A percentile compares a stretch with the other conserved stretches of the same genome.
phyloP scores from a whole-genome alignment of 2,797 vertebrate species.

The Schizopygopsis malacanthus region DNA sequence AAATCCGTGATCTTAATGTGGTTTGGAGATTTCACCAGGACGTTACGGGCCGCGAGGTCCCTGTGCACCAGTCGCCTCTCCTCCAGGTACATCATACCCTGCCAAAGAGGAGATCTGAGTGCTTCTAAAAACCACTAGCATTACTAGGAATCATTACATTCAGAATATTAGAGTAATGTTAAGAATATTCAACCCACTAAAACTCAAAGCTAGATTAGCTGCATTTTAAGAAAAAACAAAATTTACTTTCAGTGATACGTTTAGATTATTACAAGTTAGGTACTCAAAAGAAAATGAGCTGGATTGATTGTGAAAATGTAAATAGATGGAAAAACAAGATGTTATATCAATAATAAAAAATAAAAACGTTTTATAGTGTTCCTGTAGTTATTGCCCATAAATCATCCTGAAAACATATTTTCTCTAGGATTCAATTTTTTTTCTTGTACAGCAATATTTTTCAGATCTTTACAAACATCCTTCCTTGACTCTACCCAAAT shows the following conservation, averaged over 20 bases:
- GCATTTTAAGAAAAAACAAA: neutral
- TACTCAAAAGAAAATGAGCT: neutral
- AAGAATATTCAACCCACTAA: neutral
- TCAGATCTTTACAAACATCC: neutral
- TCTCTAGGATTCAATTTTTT: neutral
- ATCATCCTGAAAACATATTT: neutral
- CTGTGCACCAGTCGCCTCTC: conserved; percentile 94
- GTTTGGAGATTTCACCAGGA: conserved; percentile 96
- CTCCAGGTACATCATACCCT: conserved; percentile 99
- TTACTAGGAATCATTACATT: neutral
- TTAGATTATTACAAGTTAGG: neutral
- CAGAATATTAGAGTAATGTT: neutral
- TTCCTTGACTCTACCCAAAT: neutral
- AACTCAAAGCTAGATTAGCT: neutral
- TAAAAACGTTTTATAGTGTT: neutral
- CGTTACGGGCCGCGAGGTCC: conserved; percentile 93
- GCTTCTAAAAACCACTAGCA: neutral
- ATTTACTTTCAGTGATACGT: neutral
- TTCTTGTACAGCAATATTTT: neutral
- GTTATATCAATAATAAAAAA: neutral
- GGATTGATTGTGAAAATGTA: neutral
- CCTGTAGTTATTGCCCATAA: neutral
- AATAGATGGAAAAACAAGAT: neutral
- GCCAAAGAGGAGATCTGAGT: conserved; percentile 23
- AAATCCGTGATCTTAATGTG: conserved; percentile 99